Percentiles rank a stretch among this genome's conserved stretches.
These are phyloP conservation scores for Cerastis leucographa DNA, from an alignment of 2,888 invertebrate genomes.

Conservation along the genomic window DNA sequence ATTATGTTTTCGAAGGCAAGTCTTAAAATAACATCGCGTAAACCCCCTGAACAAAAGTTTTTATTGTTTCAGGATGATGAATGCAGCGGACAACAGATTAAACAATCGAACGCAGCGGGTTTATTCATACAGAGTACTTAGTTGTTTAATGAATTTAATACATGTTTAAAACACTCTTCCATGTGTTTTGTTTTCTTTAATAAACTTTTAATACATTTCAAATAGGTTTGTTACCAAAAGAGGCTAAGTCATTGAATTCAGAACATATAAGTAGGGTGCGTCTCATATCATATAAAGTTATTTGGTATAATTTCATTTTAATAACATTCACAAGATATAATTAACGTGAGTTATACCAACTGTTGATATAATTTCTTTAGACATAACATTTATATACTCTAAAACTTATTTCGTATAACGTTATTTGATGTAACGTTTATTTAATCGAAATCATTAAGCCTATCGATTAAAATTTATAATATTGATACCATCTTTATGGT, in stretches of 20 bases:
- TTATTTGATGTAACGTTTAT: too few relatives aligned
- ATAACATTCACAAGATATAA: too few relatives aligned
- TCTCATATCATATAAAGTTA: too few relatives aligned
- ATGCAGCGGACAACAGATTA: neutral
- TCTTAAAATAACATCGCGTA: neutral
- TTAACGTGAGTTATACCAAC: too few relatives aligned
- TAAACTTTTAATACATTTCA: neutral
- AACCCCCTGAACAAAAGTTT: neutral
- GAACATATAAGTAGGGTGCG: neutral
- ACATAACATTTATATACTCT: too few relatives aligned
- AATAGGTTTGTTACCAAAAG: neutral
- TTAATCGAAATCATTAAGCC: too few relatives aligned
- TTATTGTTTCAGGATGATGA: conserved; percentile 20
- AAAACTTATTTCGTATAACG: too few relatives aligned
- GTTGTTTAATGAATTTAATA: neutral
- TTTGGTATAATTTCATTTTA: too few relatives aligned
- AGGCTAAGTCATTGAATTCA: neutral
- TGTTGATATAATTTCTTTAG: too few relatives aligned
- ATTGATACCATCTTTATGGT: too few relatives aligned
- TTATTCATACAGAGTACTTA: neutral
- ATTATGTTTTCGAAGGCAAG: neutral
- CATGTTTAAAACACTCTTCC: neutral
- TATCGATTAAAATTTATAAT: too few relatives aligned
- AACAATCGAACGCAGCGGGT: conserved; percentile 1
- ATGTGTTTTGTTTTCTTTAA: neutral